Conservation (phyloP, 1,140 invertebrate species). For the Protaetia brevitarsis region DNA sequence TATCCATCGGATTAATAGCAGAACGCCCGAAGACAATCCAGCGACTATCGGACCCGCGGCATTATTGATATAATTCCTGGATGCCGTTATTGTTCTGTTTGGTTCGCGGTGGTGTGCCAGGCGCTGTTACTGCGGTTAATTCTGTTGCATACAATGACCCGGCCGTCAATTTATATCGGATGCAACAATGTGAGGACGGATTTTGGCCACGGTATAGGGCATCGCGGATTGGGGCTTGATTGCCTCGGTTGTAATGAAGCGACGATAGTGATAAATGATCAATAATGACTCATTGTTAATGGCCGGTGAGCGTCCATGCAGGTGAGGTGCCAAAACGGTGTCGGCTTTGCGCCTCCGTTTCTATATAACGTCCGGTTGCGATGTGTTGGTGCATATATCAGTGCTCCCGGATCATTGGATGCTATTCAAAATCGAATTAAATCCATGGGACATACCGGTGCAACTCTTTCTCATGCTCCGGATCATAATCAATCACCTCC, state of each 20-base stretch:
- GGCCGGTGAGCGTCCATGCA: too few relatives aligned
- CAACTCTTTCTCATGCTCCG: too few relatives aligned
- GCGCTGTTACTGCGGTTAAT: slow-evolving; percentile 16
- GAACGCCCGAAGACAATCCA: neutral
- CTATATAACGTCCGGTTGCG: too few relatives aligned
- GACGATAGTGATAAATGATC: slow-evolving; percentile 34
- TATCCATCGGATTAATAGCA: slow-evolving; percentile 23
- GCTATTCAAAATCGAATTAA: too few relatives aligned
- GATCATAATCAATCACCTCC: too few relatives aligned
- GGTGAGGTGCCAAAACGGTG: slow-evolving; percentile 28
- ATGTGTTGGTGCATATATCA: too few relatives aligned
- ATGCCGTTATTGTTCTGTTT: neutral
- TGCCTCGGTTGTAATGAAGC: slow-evolving; percentile 33
- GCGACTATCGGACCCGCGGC: neutral
- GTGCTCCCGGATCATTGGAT: too few relatives aligned
- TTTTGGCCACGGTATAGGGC: slow-evolving; percentile 13
- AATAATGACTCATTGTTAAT: slow-evolving; percentile 37
- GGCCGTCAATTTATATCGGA: slow-evolving; percentile 30
- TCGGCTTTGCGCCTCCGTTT: slow-evolving; percentile 21
- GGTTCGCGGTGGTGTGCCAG: neutral
- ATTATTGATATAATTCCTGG: slow-evolving; percentile 21
- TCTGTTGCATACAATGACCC: slow-evolving; percentile 25
- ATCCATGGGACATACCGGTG: too few relatives aligned
- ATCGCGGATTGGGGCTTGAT: slow-evolving; percentile 34
- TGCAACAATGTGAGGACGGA: slow-evolving; percentile 30